Conservation (phyloP, 2,797 vertebrate species). For the Tenualosa thibaudeaui region DNA sequence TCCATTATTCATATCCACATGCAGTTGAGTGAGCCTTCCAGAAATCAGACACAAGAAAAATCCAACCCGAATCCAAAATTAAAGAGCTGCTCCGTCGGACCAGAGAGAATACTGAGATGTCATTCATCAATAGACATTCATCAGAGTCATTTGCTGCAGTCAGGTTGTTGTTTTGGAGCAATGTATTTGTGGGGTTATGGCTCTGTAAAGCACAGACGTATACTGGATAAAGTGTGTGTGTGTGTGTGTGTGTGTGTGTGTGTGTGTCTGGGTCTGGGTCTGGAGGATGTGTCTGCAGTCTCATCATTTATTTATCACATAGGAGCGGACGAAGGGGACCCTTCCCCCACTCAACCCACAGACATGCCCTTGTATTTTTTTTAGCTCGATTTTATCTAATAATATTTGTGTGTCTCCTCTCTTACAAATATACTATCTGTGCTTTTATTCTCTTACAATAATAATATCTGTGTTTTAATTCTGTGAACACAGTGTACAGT, state of each 20-base stretch:
- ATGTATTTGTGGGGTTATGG: background rate
- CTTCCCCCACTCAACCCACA: background rate
- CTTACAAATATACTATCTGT: too few relatives aligned
- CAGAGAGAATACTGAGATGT: background rate
- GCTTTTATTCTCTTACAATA: too few relatives aligned
- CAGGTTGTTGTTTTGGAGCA: too few relatives aligned
- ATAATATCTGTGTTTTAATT: background rate
- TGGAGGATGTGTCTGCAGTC: constrained; percentile 9
- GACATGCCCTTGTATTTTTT: background rate
- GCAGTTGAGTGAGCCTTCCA: background rate
- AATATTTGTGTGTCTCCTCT: too few relatives aligned
- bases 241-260: constrained; percentile 7
- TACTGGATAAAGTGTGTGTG: background rate
- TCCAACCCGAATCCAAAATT: background rate
- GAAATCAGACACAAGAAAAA: background rate
- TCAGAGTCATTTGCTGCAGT: too few relatives aligned
- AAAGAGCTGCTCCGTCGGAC: background rate
- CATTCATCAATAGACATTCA: too few relatives aligned
- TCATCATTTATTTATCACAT: background rate
- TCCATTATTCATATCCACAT: background rate
- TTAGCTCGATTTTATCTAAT: too few relatives aligned
- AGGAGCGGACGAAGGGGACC: background rate
- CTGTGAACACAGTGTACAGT: background rate
- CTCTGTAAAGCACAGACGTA: too few relatives aligned
- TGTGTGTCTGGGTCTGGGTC: background rate